Conservation (phyloP, 2,113 vertebrate genomes). For the Cygnus buccinator region DNA sequence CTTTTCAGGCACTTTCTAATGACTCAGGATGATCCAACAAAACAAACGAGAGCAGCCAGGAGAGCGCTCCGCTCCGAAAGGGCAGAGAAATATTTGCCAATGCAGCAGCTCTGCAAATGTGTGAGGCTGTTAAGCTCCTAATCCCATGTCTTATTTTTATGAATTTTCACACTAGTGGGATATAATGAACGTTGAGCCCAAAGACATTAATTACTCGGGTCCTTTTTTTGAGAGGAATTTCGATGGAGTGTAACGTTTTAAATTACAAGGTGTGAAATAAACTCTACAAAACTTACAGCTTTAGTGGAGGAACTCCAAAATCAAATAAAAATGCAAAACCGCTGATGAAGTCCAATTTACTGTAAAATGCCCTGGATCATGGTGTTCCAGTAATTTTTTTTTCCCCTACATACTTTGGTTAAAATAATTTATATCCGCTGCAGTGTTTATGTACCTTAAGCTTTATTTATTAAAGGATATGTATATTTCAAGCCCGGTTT, state of each 20-base stretch:
- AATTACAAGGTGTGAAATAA: constrained; percentile 73
- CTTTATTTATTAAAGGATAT: constrained; percentile 71
- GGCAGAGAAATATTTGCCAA: constrained; percentile 17
- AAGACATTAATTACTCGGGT: constrained; percentile 61
- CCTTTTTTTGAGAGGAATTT: constrained; percentile 66
- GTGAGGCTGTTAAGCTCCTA: constrained; percentile 62
- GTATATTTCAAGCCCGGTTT: constrained; percentile 69
- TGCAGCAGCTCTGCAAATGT: constrained; percentile 52
- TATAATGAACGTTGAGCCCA: constrained; percentile 53
- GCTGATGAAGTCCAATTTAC: constrained; percentile 65
- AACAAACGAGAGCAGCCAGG: constrained; percentile 10
- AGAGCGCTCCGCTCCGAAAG: not conserved
- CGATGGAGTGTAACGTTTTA: constrained; percentile 62
- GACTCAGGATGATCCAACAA: not conserved
- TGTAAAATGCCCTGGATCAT: constrained; percentile 55
- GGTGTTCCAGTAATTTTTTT: constrained; percentile 66
- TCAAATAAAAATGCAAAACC: constrained; percentile 72
- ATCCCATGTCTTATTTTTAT: constrained; percentile 59
- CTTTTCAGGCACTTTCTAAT: constrained; percentile 1
- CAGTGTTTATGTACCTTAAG: constrained; percentile 69
- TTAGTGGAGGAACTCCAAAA: constrained; percentile 65
- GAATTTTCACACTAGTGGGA: constrained; percentile 64
- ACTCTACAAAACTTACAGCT: constrained; percentile 65
- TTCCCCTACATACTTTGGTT: constrained; percentile 69
- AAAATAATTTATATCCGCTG: constrained; percentile 73